Percentiles rank a stretch among this genome's conserved stretches.
Conservation (phyloP, 2,888 invertebrate genomes). For the Hypolimnas misippus region DNA sequence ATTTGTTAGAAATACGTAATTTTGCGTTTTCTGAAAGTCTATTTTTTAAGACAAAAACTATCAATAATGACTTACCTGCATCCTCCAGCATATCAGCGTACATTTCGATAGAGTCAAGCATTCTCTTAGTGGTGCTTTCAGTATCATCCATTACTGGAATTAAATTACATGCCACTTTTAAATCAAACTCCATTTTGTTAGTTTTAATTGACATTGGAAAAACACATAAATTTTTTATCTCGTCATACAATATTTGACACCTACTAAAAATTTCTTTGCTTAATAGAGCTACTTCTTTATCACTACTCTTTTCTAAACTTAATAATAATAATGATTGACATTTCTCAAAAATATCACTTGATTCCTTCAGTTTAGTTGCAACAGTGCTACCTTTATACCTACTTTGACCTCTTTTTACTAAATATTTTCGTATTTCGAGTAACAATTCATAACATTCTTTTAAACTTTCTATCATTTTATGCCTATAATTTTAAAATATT, state of each 20-base stretch:
- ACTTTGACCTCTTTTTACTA: constrained; percentile 4
- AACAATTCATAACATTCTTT: constrained; percentile 2
- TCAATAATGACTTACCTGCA: constrained; percentile 3
- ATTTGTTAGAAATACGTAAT: constrained; percentile 7
- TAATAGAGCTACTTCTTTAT: constrained; percentile 8
- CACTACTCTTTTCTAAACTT: constrained; percentile 3
- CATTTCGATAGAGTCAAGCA: constrained; percentile 7
- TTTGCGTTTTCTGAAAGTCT: constrained; percentile 6
- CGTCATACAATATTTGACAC: constrained; percentile 5
- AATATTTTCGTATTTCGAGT: background rate
- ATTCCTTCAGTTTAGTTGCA: constrained; percentile 1
- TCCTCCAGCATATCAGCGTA: constrained; percentile 1
- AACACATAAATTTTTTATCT: constrained; percentile 5
- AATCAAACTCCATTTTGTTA: constrained; percentile 4
- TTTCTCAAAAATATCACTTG: background rate
- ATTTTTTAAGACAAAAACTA: constrained; percentile 6
- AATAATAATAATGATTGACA: background rate
- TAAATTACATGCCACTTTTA: constrained; percentile 3
- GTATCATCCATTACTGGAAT: constrained; percentile 6
- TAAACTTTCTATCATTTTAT: constrained; percentile 2
- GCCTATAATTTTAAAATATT: constrained; percentile 2
- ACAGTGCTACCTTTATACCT: no score
- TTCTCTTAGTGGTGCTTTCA: constrained; percentile 6
- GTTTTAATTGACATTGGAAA: no score
- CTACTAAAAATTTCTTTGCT: constrained; percentile 2